These are phyloP conservation scores for Brachyptera risi DNA, from an alignment of 2,888 invertebrate genomes.

Conservation along the genomic window DNA sequence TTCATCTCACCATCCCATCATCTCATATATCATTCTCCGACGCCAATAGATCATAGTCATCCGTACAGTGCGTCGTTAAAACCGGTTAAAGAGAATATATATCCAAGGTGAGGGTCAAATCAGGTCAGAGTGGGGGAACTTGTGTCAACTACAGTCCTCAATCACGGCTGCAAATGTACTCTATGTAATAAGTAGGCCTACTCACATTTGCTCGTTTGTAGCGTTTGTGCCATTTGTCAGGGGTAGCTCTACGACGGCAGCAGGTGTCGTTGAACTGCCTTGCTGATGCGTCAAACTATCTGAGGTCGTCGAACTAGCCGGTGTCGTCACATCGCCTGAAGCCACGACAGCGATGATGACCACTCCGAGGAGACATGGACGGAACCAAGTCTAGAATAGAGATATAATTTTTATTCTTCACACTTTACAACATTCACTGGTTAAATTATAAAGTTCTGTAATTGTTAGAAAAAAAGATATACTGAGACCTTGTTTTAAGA, in stretches of 20 bases:
- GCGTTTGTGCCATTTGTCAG: not conserved
- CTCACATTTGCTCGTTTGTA: slow-evolving; percentile 1
- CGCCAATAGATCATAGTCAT: no score
- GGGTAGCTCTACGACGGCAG: not conserved
- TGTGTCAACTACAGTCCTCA: not conserved
- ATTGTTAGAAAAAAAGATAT: no score
- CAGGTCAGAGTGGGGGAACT: not conserved
- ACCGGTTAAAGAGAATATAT: no score
- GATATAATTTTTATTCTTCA: no score
- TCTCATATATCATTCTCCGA: no score
- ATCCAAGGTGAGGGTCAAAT: not conserved
- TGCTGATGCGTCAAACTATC: not conserved
- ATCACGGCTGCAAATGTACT: not conserved
- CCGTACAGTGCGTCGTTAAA: no score
- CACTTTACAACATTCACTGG: no score
- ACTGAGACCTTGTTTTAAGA: no score
- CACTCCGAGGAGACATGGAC: not conserved
- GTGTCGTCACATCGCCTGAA: not conserved
- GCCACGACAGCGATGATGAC: not conserved
- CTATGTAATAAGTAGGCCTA: no score
- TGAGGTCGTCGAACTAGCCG: not conserved
- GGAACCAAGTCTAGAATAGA: no score
- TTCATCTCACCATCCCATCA: no score
- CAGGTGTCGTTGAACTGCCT: not conserved
- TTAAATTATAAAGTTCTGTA: no score